Evolutionary conservation across 2,797 vertebrate genomes (phyloP).

Genomic region (Rhinichthys osculus): DNA sequence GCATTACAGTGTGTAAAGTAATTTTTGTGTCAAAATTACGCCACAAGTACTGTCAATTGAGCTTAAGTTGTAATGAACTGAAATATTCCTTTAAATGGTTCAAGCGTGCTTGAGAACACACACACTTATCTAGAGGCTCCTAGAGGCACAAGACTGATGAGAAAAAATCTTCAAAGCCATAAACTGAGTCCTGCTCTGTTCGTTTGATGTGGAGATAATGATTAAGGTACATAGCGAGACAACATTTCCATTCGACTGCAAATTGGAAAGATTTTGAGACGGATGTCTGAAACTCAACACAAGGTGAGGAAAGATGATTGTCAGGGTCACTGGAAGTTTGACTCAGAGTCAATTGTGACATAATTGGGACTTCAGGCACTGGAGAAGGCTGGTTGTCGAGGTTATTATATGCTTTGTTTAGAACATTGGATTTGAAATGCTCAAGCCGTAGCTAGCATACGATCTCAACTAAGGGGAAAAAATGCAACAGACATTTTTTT

Average conservation of each 20-base stretch:
- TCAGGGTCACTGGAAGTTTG: constrained; percentile 41
- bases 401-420: constrained; percentile 17
- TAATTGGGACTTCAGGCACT: constrained; percentile 33
- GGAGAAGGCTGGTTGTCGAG: background rate
- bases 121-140: constrained; percentile 61
- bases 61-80: background rate
- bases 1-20: background rate
- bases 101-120: constrained; percentile 62
- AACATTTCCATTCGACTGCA: constrained; percentile 51
- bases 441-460: background rate
- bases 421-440: background rate
- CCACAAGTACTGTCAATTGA: background rate
- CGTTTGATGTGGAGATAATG: constrained; percentile 78
- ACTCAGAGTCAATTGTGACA: constrained; percentile 40
- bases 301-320: constrained; percentile 25
- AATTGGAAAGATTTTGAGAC: constrained; percentile 43
- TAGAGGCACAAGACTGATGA: constrained; percentile 70
- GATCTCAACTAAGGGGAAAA: background rate
- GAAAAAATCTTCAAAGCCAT: constrained; percentile 75
- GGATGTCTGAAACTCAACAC: background rate
- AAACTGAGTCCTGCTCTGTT: constrained; percentile 68
- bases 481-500: background rate
- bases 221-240: constrained; percentile 71
- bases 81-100: constrained; percentile 54
- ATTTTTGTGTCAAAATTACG: background rate